Conservation (phyloP, 2,113 vertebrate genomes). For the Chionomys nivalis region DNA sequence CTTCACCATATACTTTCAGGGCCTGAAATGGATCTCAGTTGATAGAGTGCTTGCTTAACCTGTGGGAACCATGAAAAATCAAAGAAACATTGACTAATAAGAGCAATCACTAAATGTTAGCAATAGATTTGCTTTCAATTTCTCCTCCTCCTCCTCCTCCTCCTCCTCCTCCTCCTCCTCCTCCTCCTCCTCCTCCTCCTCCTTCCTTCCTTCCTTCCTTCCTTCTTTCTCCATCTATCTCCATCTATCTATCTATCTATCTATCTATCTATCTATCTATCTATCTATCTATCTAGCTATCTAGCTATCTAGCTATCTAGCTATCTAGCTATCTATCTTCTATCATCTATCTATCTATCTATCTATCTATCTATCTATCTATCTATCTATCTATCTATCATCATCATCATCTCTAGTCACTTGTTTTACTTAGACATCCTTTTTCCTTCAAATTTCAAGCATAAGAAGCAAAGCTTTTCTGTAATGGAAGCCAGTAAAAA, state of each 20-base stretch:
- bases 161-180: rapidly evolving
- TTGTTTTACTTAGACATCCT: neutral
- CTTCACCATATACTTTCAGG: neutral
- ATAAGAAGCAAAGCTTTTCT: neutral
- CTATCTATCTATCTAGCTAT: too few species aligned
- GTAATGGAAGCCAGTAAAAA: neutral
- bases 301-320: too few species aligned
- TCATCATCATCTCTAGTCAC: neutral
- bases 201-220: neutral
- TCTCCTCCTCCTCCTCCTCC: too few species aligned
- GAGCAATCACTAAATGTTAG: neutral
- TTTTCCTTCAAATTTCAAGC: neutral
- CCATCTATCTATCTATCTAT: too few species aligned
- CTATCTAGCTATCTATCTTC: too few species aligned
- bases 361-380: too few species aligned
- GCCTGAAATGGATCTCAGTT: neutral
- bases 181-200: rapidly evolving
- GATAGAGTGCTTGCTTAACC: neutral
- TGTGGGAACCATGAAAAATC: neutral
- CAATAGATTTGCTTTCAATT: neutral
- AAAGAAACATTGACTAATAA: neutral
- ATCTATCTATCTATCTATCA: too few species aligned
- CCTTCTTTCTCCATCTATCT: too few species aligned
- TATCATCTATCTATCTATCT: too few species aligned
- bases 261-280: too few species aligned